Percentiles rank a stretch among this genome's conserved stretches.
Conservation (phyloP, 2,888 invertebrate genomes). For the Gonocerus acuteangulatus region DNA sequence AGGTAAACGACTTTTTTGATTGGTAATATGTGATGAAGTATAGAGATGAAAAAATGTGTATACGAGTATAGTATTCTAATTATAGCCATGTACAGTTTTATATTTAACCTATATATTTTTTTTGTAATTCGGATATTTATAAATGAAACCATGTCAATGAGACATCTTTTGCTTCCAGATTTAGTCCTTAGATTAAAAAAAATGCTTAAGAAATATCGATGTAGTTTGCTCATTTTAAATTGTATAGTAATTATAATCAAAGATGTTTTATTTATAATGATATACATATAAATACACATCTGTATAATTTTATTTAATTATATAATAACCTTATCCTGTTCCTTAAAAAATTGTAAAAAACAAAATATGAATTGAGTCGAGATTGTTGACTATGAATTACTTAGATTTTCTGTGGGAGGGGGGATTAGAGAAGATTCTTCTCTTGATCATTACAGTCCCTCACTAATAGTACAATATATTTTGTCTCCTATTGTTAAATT, state of each 20-base stretch:
- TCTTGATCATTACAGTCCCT: no score
- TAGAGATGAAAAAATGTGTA: conserved; percentile 5
- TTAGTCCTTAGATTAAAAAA: conserved; percentile 14
- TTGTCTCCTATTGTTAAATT: no score
- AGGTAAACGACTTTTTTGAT: conserved; percentile 20
- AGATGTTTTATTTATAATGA: conserved; percentile 7
- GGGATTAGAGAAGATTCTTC: no score
- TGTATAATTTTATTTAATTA: background rate
- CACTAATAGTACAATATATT: no score
- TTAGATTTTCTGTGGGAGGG: no score
- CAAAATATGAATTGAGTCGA: no score
- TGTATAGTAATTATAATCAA: conserved; percentile 4
- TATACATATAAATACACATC: conserved; percentile 10
- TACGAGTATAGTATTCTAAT: conserved; percentile 11
- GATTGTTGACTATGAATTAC: no score
- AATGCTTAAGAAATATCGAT: conserved; percentile 3
- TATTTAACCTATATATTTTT: conserved; percentile 11
- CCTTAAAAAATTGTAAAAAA: no score
- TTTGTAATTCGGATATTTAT: conserved; percentile 11
- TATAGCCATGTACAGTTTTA: conserved; percentile 22
- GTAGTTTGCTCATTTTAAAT: conserved; percentile 5
- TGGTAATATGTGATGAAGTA: conserved; percentile 10
- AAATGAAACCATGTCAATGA: conserved; percentile 1
- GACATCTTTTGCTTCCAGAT: conserved; percentile 15
- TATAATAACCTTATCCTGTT: background rate